A percentile compares a stretch with the other conserved stretches of the same genome.
phyloP scores from a whole-genome alignment of 2,113 vertebrate genomes.

The Oryzias curvinotus region DNA sequence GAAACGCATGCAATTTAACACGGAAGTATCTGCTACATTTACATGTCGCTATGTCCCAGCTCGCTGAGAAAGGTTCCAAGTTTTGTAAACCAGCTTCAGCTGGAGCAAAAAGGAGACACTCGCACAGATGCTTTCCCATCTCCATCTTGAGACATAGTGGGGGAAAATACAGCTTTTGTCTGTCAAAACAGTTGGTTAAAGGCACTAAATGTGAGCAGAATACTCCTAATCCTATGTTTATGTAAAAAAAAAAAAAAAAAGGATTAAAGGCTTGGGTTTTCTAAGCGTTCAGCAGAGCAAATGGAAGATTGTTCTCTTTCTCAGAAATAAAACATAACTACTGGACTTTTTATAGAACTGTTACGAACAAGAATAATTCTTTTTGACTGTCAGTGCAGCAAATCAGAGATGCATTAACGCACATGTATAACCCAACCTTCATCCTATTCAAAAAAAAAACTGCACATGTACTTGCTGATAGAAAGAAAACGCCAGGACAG shows the following conservation, averaged over 20 bases:
- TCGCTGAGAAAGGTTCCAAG: neutral
- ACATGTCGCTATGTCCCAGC: neutral
- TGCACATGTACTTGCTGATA: neutral
- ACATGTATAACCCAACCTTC: no score
- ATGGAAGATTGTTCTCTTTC: neutral
- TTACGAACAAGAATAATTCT: neutral
- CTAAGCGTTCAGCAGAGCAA: conserved; percentile 8
- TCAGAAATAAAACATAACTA: neutral
- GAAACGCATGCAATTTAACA: conserved; percentile 28
- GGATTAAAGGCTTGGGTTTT: conserved; percentile 24
- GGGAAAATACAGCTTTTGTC: neutral
- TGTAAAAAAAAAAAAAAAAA: conserved; percentile 5
- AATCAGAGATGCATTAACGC: no score
- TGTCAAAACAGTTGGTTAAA: conserved; percentile 11
- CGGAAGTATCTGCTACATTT: neutral
- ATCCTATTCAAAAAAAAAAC: no score
- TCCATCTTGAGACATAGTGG: neutral
- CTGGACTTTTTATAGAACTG: no score
- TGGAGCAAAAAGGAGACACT: neutral
- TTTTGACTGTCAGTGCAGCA: neutral
- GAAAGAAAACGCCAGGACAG: neutral
- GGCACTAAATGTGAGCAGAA: conserved; percentile 1
- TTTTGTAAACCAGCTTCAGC: neutral
- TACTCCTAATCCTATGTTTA: conserved; percentile 42
- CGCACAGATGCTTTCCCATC: neutral